A percentile compares a stretch with the other conserved stretches of the same genome.
Conservation (phyloP, 1,140 invertebrate genomes). For the Eriosoma lanigerum region DNA sequence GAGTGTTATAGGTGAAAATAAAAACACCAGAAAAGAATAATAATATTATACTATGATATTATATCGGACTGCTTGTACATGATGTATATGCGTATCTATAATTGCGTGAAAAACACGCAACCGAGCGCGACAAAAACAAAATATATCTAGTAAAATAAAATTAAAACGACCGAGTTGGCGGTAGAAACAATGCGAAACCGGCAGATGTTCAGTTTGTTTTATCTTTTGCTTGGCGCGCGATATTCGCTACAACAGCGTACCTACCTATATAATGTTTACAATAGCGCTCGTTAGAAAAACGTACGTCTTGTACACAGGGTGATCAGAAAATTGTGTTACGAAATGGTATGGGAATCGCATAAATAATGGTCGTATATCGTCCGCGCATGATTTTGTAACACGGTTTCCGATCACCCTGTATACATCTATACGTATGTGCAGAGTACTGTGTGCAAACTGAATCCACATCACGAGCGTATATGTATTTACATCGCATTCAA, state of each 20-base stretch:
- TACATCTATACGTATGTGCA: no score
- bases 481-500: no score
- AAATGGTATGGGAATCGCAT: no score
- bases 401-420: no score
- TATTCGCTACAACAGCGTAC: no score
- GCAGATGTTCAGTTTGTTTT: conserved; percentile 42
- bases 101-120: neutral
- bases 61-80: neutral
- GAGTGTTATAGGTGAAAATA: neutral
- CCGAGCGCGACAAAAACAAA: neutral
- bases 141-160: neutral
- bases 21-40: neutral
- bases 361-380: neutral
- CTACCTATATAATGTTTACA: neutral
- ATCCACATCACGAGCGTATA: no score
- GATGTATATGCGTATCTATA: neutral
- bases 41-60: no score
- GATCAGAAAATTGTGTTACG: no score
- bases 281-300: conserved; percentile 30
- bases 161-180: neutral
- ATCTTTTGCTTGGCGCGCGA: neutral
- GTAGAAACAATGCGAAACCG: conserved; percentile 32
- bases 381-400: neutral
- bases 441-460: no score
- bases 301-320: no score